Evolutionary conservation across 2,888 invertebrate species (phyloP).

Genomic region (Gymnocheta viridis): DNA sequence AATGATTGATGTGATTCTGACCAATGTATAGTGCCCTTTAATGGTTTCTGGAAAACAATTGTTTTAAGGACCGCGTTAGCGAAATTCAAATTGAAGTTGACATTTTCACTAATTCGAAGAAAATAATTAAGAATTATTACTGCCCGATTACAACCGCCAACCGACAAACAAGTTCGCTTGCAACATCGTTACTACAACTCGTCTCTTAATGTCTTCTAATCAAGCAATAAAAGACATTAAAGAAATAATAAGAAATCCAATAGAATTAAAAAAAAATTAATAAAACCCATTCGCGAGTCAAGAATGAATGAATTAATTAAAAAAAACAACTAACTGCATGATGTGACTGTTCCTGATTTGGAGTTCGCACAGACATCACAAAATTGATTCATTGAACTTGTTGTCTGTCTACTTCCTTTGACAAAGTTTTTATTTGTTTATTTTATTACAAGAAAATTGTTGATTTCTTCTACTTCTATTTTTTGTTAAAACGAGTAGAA

Average conservation of each 20-base stretch:
- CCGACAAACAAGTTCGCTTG: too few species aligned
- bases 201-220: not conserved
- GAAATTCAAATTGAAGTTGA: too few species aligned
- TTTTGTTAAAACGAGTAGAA: not conserved
- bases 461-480: not conserved
- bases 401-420: constrained; percentile 42
- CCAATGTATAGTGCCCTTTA: too few species aligned
- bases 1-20: too few species aligned
- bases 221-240: constrained; percentile 7
- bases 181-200: not conserved
- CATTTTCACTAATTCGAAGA: too few species aligned
- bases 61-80: too few species aligned
- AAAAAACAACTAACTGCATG: not conserved
- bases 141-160: too few species aligned
- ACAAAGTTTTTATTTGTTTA: not conserved
- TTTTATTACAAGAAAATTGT: constrained; percentile 29
- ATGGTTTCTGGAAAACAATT: too few species aligned
- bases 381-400: constrained; percentile 38
- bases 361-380: constrained; percentile 7
- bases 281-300: constrained; percentile 15
- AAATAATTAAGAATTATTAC: too few species aligned
- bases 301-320: constrained; percentile 1
- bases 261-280: constrained; percentile 47
- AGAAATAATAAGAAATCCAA: not conserved
- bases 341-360: not conserved